Conservation (phyloP, 1,140 invertebrate genomes). For the Asbolus verrucosus region DNA sequence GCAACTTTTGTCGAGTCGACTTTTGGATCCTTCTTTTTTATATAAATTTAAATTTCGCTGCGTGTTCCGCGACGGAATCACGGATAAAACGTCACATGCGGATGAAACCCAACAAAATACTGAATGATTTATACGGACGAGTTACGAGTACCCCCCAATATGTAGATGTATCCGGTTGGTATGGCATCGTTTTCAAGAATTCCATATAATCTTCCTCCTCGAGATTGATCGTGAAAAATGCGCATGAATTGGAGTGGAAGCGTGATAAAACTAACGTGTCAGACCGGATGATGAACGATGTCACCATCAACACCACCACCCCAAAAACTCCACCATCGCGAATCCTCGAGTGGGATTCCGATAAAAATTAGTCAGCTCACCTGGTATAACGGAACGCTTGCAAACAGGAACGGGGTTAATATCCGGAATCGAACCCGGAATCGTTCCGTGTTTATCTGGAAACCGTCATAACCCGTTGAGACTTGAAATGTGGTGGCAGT, state of each 20-base stretch:
- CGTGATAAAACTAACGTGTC: slow-evolving; percentile 36
- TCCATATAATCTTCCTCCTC: slow-evolving; percentile 22
- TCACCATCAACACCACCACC: neutral
- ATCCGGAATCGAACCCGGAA: neutral
- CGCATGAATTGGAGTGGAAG: slow-evolving; percentile 36
- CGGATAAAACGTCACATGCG: neutral
- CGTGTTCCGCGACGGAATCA: neutral
- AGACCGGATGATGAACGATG: slow-evolving; percentile 20
- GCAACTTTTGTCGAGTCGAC: neutral
- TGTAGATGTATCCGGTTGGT: neutral
- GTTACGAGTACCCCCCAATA: neutral
- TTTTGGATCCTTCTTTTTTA: slow-evolving; percentile 2
- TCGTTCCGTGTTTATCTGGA: neutral
- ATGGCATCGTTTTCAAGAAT: slow-evolving; percentile 2
- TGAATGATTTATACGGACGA: slow-evolving; percentile 21
- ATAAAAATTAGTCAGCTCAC: slow-evolving; percentile 25
- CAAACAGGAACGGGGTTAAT: neutral
- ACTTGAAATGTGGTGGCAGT: neutral
- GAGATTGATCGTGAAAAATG: slow-evolving; percentile 29
- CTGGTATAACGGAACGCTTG: too few relatives aligned
- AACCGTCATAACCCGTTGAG: too few relatives aligned
- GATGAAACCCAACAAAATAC: neutral
- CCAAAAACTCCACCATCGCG: neutral
- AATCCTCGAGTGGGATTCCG: too few relatives aligned
- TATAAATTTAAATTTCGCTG: neutral